Base-by-base conservation (phyloP, 2,888 invertebrate genomes). In the Drosophila mayaguana region DNA sequence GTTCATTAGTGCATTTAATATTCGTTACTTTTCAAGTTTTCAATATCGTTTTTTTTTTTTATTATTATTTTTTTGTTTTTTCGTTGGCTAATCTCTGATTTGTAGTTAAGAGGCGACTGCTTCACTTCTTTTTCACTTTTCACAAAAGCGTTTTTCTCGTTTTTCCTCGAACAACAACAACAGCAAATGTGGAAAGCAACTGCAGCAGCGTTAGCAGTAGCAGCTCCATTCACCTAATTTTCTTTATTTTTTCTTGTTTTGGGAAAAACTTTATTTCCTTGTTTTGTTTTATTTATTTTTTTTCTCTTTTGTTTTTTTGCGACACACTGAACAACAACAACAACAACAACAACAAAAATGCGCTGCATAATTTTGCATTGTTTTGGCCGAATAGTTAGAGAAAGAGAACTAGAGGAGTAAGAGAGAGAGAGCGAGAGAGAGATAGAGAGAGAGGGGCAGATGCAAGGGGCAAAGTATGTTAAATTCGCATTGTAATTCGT, bases 191-290 rank as follows among this genome's bases (percentile, higher is more conserved):
- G 51, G 22, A 53, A 53, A 53, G 51, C 40, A 60, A 32, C 32
- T 32, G 18, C 42, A 42, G 1, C 22, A 16, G 4, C 45, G 40
- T 36, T 5, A 36, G 25, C 51, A 45, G 50, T 36, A 12, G 55
- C 62, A 67, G 76, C 73, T 79, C 83, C 90, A 87, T 89, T 89
- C 90, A 89, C 91, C 89, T 75, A 90, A 88, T 90, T 89, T 59
- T 57, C 62, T 60, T 65, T 56, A 76, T 63, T 69, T 77, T 59
- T 59, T 56, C 32, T 50, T 20, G 32, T 50, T 32, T 50, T 50
- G 32, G 28, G 43, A 18, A 25, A 59, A 46, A 72, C 61, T 76
- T 82, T 85, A 65, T 68, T 78, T 69, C 66, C 66, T 54, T 74
- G 48, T 50, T 60, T 63, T 25, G 48, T 53, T 60, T 63, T 28